Conservation (phyloP, 2,113 vertebrate genomes). For the Heterotilapia buettikoferi region DNA sequence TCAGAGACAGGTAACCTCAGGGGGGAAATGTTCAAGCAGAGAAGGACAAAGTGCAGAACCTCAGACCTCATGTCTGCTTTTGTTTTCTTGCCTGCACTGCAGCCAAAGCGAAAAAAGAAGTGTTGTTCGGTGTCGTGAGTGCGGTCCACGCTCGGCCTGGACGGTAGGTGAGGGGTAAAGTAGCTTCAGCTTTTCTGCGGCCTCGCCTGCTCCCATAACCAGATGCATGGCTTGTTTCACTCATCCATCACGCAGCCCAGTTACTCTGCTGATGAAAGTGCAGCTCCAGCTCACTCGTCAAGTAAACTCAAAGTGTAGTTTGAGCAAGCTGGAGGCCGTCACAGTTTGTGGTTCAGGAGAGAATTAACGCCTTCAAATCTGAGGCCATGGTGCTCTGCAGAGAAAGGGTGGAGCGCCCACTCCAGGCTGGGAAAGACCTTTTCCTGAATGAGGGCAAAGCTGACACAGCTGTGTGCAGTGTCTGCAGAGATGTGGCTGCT, state of each 20-base stretch:
- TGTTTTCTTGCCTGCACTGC: constrained; percentile 18
- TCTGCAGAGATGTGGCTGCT: neutral
- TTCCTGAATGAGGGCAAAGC: neutral
- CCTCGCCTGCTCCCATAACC: neutral
- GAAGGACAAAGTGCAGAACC: rapidly evolving
- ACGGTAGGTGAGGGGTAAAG: constrained; percentile 65
- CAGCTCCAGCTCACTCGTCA: neutral
- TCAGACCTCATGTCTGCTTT: neutral
- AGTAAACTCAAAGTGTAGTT: neutral
- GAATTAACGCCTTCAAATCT: neutral
- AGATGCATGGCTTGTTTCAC: neutral
- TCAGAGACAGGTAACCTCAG: constrained; percentile 62
- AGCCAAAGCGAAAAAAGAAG: constrained; percentile 79
- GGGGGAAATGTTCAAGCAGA: neutral
- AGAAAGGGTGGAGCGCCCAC: rapidly evolving
- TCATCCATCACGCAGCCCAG: neutral
- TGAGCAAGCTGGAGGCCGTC: neutral
- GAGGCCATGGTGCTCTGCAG: neutral
- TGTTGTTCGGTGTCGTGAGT: constrained; percentile 78
- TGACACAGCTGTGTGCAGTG: neutral
- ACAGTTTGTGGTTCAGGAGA: neutral
- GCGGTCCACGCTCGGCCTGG: neutral
- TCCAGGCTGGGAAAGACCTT: neutral
- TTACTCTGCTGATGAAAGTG: neutral
- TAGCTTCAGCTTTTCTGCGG: neutral